A percentile compares a stretch with the other conserved stretches of the same genome.
These are phyloP conservation scores for Parasteatoda tepidariorum DNA, from an alignment of 1,140 invertebrate genomes.

Conservation along the genomic window DNA sequence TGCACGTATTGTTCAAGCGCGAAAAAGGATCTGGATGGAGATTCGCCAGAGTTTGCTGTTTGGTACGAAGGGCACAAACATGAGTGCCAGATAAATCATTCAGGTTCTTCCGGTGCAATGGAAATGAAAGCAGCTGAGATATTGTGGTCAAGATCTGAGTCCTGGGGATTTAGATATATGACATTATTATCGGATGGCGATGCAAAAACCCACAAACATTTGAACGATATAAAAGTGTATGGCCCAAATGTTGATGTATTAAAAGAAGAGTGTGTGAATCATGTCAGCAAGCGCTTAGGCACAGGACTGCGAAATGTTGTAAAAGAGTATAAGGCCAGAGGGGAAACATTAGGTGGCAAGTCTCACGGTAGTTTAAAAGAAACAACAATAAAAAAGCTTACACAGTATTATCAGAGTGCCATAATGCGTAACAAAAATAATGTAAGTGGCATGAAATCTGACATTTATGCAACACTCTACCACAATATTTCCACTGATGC, in stretches of 20 bases:
- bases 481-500: not conserved
- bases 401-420: not conserved
- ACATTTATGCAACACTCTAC: not conserved
- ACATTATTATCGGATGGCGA: not conserved
- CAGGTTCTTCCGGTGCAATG: not conserved
- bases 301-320: not conserved
- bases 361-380: not conserved
- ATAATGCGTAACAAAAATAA: not conserved
- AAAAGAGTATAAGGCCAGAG: not conserved
- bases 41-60: conserved; percentile 2
- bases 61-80: not conserved
- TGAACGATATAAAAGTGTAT: too few relatives aligned
- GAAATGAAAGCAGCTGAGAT: not conserved
- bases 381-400: not conserved
- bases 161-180: not conserved
- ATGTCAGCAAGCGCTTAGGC: not conserved
- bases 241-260: not conserved
- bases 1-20: too few relatives aligned
- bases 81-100: not conserved
- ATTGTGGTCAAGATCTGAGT: not conserved
- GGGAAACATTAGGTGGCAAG: not conserved
- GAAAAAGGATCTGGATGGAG: too few relatives aligned
- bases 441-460: not conserved
- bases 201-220: too few relatives aligned
- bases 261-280: not conserved